A percentile compares a stretch with the other conserved stretches of the same genome.
phyloP scores from a whole-genome alignment of 2,797 vertebrate genomes.

The Malurus splendens region DNA sequence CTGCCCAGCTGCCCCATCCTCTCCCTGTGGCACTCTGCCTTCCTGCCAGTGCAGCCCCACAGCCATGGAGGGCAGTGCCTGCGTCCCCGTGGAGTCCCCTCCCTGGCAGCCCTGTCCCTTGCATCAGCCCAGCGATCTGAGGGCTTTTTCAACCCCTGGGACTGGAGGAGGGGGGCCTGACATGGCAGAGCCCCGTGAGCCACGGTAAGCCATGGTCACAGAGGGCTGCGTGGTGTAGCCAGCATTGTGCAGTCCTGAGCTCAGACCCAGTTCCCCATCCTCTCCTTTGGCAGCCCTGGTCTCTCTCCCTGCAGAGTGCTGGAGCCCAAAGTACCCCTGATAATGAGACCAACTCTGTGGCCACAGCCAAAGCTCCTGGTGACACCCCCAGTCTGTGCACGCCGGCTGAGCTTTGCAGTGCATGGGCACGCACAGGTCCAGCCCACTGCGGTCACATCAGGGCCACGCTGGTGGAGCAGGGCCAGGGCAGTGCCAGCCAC shows the following conservation, averaged over 20 bases:
- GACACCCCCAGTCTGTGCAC: not conserved
- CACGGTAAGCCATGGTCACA: fast-evolving
- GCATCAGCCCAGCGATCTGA: fast-evolving
- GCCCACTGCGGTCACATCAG: fast-evolving
- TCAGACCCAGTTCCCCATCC: fast-evolving
- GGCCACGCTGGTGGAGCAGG: not conserved
- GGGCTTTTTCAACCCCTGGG: not conserved
- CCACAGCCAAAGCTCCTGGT: not conserved
- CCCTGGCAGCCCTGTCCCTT: not conserved
- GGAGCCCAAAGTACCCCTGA: not conserved
- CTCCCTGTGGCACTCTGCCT: not conserved
- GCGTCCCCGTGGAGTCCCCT: not conserved
- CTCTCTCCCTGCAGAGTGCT: not conserved
- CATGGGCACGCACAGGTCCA: fast-evolving
- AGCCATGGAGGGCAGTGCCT: not conserved
- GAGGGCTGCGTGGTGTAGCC: fast-evolving
- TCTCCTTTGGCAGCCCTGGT: not conserved
- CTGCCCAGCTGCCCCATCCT: not conserved
- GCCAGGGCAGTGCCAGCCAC: not conserved
- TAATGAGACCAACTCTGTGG: not conserved
- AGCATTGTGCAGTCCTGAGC: not conserved
- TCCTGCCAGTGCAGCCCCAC: not conserved
- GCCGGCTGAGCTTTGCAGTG: fast-evolving
- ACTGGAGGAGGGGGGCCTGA: not conserved
- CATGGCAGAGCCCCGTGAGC: not conserved